Evolutionary conservation across 2,888 invertebrate species (phyloP).

Genomic region (Alitta virens): DNA sequence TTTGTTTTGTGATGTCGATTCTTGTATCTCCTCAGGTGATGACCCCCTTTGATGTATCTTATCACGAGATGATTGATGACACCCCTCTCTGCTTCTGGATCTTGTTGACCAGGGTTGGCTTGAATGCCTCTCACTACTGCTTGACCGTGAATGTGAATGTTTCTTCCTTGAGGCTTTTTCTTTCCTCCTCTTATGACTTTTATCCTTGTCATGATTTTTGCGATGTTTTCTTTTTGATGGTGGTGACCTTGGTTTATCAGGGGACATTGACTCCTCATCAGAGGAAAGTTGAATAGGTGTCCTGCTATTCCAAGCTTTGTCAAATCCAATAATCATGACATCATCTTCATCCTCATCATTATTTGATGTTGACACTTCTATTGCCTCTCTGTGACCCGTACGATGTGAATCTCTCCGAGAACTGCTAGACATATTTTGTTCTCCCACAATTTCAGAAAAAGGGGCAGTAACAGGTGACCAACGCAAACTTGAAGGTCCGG

Average conservation of each 20-base stretch:
- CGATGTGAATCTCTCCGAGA: neutral
- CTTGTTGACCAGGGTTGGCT: neutral
- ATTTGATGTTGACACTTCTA: neutral
- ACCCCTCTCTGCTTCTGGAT: neutral
- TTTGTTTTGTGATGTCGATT: neutral
- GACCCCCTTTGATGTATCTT: neutral
- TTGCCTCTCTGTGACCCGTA: slow-evolving; percentile 11
- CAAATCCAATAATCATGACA: slow-evolving; percentile 63
- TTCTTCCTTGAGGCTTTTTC: neutral
- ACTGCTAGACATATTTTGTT: neutral
- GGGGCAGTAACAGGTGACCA: slow-evolving; percentile 11
- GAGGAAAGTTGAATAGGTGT: slow-evolving; percentile 61
- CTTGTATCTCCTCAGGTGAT: neutral
- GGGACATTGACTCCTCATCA: slow-evolving; percentile 20
- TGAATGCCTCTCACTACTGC: neutral
- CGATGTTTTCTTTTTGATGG: no score
- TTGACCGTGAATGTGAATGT: neutral
- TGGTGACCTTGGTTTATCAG: neutral
- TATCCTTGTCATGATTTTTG: no score
- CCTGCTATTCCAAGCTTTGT: slow-evolving; percentile 68
- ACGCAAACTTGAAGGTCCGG: slow-evolving; percentile 37
- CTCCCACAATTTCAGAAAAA: neutral
- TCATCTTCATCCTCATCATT: slow-evolving; percentile 25
- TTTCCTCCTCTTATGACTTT: neutral
- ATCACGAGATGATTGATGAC: neutral